A percentile compares a stretch with the other conserved stretches of the same genome.
phyloP scores from a whole-genome alignment of 2,888 invertebrate species.

The Laspeyria flexula region DNA sequence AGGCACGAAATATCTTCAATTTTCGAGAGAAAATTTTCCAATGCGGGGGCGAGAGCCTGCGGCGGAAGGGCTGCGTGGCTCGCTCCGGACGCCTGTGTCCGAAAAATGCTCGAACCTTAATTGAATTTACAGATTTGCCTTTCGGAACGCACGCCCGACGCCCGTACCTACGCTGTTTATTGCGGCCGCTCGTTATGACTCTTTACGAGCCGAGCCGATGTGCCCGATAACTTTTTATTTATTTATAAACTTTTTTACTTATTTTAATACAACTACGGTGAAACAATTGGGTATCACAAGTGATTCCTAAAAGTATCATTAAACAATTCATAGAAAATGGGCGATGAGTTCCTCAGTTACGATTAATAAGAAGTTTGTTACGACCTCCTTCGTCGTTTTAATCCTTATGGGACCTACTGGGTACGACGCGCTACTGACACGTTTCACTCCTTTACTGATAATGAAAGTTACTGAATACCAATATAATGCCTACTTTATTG shows the following conservation, averaged over 20 bases:
- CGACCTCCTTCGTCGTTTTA: conserved; percentile 2
- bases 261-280: conserved; percentile 20
- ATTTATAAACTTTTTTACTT: conserved; percentile 47
- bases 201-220: conserved; percentile 59
- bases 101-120: conserved; percentile 83
- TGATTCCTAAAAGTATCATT: background rate
- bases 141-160: conserved; percentile 76
- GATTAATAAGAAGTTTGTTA: conserved; percentile 19
- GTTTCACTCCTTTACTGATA: conserved; percentile 16
- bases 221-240: conserved; percentile 58
- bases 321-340: background rate
- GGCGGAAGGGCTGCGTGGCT: conserved; percentile 80
- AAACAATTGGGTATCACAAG: conserved; percentile 11
- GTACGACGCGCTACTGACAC: conserved; percentile 6
- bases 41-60: conserved; percentile 82
- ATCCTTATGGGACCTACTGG: conserved; percentile 14
- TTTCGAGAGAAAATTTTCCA: conserved; percentile 86
- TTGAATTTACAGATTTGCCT: conserved; percentile 85
- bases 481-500: background rate
- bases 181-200: conserved; percentile 70
- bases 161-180: conserved; percentile 68
- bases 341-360: conserved; percentile 2
- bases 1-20: conserved; percentile 85
- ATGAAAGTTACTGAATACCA: conserved; percentile 13
- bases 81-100: conserved; percentile 77